A percentile compares a stretch with the other conserved stretches of the same genome.
Conservation (phyloP, 2,113 vertebrate genomes). For the Festucalex cinctus region DNA sequence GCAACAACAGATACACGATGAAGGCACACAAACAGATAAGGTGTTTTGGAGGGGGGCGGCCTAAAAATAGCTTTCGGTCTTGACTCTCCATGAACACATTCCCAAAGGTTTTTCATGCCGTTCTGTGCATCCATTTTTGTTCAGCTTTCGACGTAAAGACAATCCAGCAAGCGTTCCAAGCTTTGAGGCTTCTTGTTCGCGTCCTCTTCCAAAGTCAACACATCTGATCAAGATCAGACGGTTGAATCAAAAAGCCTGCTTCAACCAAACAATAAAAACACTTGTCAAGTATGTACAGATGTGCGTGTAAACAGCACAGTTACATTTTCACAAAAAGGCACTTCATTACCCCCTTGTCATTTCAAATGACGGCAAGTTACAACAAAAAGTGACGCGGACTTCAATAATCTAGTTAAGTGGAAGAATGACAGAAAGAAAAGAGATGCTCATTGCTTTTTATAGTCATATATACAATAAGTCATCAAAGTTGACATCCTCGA, state of each 20-base stretch:
- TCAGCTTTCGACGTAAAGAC: conserved; percentile 8
- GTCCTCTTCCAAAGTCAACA: neutral
- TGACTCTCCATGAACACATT: conserved; percentile 3
- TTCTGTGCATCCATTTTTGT: conserved; percentile 28
- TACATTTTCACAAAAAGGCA: conserved; percentile 46
- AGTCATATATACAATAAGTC: conserved; percentile 52
- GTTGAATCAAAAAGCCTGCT: conserved; percentile 27
- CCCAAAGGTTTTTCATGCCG: neutral
- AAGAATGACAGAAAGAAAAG: conserved; percentile 19
- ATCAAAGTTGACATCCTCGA: conserved; percentile 12
- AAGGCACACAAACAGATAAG: conserved; percentile 87
- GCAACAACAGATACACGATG: conserved; percentile 69
- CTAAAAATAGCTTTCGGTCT: conserved; percentile 11
- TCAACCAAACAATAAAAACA: conserved; percentile 1
- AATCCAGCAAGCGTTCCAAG: neutral
- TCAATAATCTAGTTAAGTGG: conserved; percentile 23
- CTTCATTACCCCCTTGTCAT: conserved; percentile 38
- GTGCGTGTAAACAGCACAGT: conserved; percentile 27
- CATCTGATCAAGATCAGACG: conserved; percentile 10
- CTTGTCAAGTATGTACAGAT: conserved; percentile 27
- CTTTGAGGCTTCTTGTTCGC: neutral
- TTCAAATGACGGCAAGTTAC: conserved; percentile 29
- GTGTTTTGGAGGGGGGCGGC: conserved; percentile 26
- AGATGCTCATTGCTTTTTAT: conserved; percentile 31
- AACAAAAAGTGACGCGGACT: conserved; percentile 19